A percentile compares a stretch with the other conserved stretches of the same genome.
phyloP scores from a whole-genome alignment of 2,888 invertebrate species.

The Agrochola macilenta region DNA sequence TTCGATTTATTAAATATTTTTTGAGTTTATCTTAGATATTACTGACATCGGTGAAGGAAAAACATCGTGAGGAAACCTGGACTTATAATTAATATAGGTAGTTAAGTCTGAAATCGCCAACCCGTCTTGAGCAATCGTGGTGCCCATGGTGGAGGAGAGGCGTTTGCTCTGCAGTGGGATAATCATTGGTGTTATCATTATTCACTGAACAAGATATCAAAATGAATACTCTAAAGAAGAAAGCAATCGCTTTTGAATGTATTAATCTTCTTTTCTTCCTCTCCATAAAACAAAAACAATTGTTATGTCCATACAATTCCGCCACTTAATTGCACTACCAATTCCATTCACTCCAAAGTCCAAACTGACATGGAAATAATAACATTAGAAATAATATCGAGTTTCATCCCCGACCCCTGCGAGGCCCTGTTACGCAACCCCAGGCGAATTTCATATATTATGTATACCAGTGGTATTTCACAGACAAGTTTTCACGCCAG shows the following conservation, averaged over 20 bases:
- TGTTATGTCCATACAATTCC: background rate
- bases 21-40: too few species aligned
- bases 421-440: slow-evolving; percentile 60
- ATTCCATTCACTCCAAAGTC: slow-evolving; percentile 22
- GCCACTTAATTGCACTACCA: background rate
- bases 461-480: slow-evolving; percentile 66
- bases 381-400: slow-evolving; percentile 46
- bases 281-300: background rate
- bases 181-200: background rate
- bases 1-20: background rate
- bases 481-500: slow-evolving; percentile 72
- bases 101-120: too few species aligned
- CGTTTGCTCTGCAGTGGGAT: too few species aligned
- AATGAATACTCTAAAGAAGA: background rate
- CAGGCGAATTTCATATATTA: slow-evolving; percentile 66
- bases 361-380: slow-evolving; percentile 46
- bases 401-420: slow-evolving; percentile 46
- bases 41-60: too few species aligned
- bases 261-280: background rate
- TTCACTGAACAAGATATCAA: background rate
- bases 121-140: too few species aligned
- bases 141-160: too few species aligned
- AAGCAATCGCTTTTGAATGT: background rate
- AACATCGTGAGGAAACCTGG: too few species aligned
- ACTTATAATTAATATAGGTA: too few species aligned